These are phyloP conservation scores for Candidula unifasciata DNA, from an alignment of 2,888 invertebrate species.

Conservation along the genomic window DNA sequence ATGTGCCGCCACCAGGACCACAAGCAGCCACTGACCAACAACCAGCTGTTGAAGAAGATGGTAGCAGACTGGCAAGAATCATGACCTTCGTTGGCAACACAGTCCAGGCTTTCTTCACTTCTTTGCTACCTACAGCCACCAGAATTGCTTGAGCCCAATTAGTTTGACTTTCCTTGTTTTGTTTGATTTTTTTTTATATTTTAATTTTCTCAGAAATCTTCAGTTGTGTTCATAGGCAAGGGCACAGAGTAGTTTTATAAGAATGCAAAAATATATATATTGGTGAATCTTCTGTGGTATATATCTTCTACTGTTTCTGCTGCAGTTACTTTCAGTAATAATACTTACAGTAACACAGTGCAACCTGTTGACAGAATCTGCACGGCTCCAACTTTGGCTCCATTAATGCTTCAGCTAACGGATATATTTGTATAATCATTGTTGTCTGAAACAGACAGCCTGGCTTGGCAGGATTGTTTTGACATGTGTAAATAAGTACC, in stretches of 20 bases:
- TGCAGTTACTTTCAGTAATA: neutral
- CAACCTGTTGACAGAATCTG: too few relatives aligned
- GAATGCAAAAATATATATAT: neutral
- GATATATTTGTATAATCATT: too few relatives aligned
- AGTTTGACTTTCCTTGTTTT: neutral
- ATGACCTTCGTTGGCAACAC: slow-evolving; percentile 32
- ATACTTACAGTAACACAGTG: too few relatives aligned
- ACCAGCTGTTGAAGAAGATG: neutral
- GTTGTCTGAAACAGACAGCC: too few relatives aligned
- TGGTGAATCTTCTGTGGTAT: neutral
- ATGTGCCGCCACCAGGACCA: neutral
- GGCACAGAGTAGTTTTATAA: neutral
- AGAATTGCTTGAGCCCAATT: slow-evolving; percentile 76
- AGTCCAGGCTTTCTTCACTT: slow-evolving; percentile 87
- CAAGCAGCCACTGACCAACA: neutral
- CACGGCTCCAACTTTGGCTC: too few relatives aligned
- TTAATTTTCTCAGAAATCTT: neutral
- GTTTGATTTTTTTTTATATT: neutral
- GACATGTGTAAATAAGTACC: too few relatives aligned
- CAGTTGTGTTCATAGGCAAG: neutral
- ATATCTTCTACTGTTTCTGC: neutral
- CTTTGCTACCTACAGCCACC: slow-evolving; percentile 94
- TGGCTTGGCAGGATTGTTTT: too few relatives aligned
- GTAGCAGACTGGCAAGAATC: slow-evolving; percentile 1
- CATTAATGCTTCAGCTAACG: too few relatives aligned